Base-by-base conservation (phyloP, 2,797 vertebrate genomes). In the Paedocypris micromegethes region DNA sequence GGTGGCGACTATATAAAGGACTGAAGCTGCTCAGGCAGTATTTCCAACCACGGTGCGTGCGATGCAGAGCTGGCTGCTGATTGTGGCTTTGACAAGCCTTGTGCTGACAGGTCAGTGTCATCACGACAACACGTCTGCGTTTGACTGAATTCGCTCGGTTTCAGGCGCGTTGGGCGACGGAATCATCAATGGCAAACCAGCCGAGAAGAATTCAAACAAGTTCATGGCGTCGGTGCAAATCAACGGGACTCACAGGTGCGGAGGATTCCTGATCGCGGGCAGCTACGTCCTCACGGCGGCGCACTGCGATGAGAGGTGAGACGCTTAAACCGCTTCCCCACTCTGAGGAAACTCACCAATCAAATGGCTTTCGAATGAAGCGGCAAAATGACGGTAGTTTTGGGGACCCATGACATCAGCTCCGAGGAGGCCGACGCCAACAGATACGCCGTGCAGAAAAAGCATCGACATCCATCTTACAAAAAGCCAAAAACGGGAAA, bases 151-250 rank as follows among this genome's bases (percentile, higher is more conserved):
- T 5, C 37, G 43, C 5, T 46, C 52, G 53, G 51, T 1, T 58
- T 70, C 45, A 79, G 81, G 42, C 5, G 51, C 68, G 3, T 56
- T 63, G 23, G 72, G 66, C 49, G 72, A 59, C 7, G 64, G 69
- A n/a, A 83, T 83, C 62, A 77, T 81, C 66, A 54, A 79, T 71
- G 81, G 79, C 1, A 65, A 56, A 39, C 66, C 72, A 62, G 78
- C 64, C 1, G 39, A 57, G 39, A 74, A 67, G n/a, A 68, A 57
- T 38, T 51, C 73, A 0, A 4, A 78, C 54, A 23, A 42, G 47
- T 81, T 68, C 68, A 81, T 82, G 81, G 78, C 60, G 53, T 82
- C 78, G 4, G 58, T 82, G 47, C 81, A 82, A 66, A 0, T 2
- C 3, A 4, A 76, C 0, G 43, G 9, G 7, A 39, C 49, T 3